Conservation (phyloP, 2,888 invertebrate genomes). For the Ommatoiulus sabulosus region DNA sequence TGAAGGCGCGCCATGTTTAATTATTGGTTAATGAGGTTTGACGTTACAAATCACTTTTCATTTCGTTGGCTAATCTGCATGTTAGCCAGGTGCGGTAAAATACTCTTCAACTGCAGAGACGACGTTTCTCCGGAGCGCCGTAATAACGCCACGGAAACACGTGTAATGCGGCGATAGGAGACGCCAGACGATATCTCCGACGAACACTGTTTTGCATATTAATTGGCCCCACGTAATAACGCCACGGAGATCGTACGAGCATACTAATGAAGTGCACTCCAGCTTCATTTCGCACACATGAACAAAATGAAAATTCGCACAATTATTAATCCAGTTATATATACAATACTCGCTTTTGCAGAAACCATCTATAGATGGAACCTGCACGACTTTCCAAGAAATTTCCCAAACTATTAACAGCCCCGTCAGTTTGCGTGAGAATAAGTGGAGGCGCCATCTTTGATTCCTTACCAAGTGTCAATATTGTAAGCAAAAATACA, state of each 20-base stretch:
- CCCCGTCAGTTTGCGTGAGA: too few relatives aligned
- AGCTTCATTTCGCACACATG: neutral
- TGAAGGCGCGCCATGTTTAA: neutral
- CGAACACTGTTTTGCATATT: constrained; percentile 37
- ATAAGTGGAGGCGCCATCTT: too few relatives aligned
- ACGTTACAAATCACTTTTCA: constrained; percentile 36
- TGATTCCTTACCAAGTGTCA: too few relatives aligned
- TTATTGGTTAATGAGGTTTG: constrained; percentile 32
- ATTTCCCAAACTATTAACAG: too few relatives aligned
- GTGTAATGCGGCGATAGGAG: constrained; percentile 28
- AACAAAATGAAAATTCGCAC: neutral
- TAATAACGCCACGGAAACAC: neutral
- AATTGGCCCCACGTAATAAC: neutral
- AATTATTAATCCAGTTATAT: constrained; percentile 8
- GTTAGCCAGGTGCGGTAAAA: neutral
- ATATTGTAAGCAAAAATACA: too few relatives aligned
- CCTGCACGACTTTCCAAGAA: too few relatives aligned
- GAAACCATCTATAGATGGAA: too few relatives aligned
- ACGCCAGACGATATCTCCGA: neutral
- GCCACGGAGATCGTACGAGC: neutral
- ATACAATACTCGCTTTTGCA: too few relatives aligned
- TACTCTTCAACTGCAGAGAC: neutral
- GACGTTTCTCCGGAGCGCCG: neutral
- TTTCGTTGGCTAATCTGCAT: constrained; percentile 15
- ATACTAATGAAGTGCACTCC: neutral